These are phyloP conservation scores for Drosophila stalkeri DNA, from an alignment of 2,888 invertebrate species.

Conservation along the genomic window DNA sequence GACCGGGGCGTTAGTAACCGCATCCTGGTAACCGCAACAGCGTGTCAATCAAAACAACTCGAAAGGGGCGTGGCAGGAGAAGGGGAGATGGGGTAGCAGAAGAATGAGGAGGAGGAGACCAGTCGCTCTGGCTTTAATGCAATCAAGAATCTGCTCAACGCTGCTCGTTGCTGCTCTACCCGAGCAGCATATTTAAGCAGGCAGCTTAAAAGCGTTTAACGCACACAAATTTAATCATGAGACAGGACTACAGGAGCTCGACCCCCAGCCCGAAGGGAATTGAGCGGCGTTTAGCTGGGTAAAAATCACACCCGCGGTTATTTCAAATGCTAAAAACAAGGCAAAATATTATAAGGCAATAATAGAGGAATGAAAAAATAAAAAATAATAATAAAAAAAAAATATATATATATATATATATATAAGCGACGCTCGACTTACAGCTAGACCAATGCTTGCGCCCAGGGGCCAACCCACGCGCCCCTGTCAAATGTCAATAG, in stretches of 20 bases:
- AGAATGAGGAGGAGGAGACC: not conserved
- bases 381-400: not conserved
- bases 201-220: constrained; percentile 67
- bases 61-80: not conserved
- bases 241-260: constrained; percentile 38
- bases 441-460: constrained; percentile 20
- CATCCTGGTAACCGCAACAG: constrained; percentile 46
- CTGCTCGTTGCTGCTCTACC: constrained; percentile 26
- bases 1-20: constrained; percentile 44
- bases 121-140: constrained; percentile 54
- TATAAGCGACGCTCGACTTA: constrained; percentile 33
- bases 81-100: not conserved
- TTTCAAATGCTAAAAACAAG: constrained; percentile 78
- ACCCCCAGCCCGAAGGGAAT: constrained; percentile 30
- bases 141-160: constrained; percentile 48
- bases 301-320: constrained; percentile 81
- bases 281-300: constrained; percentile 41
- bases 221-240: constrained; percentile 72
- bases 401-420: not conserved
- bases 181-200: constrained; percentile 71
- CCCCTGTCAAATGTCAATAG: constrained; percentile 82
- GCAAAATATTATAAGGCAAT: constrained; percentile 69
- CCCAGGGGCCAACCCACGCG: constrained; percentile 50
- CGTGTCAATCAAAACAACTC: constrained; percentile 47
- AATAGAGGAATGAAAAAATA: constrained; percentile 39